Conservation (phyloP, 2,888 invertebrate species). For the Epicampocera succincta region DNA sequence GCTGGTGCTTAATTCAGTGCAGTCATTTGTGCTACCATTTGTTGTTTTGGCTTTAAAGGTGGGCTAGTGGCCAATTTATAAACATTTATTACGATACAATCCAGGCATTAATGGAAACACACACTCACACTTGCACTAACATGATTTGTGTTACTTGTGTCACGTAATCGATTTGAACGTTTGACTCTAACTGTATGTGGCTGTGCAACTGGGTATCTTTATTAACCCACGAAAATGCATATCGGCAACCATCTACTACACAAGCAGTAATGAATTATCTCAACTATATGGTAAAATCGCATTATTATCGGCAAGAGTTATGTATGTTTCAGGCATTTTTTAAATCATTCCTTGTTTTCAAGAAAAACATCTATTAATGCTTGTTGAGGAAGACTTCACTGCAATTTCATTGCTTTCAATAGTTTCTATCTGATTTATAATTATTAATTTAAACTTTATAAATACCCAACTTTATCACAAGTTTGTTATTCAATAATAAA, state of each 20-base stretch:
- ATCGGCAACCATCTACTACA: no score
- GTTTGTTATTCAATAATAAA: background rate
- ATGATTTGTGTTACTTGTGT: constrained; percentile 36
- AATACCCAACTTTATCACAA: constrained; percentile 13
- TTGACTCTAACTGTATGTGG: constrained; percentile 25
- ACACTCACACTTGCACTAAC: background rate
- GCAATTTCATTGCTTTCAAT: background rate
- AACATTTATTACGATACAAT: constrained; percentile 29
- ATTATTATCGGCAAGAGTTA: no score
- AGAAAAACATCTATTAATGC: no score
- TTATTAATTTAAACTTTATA: constrained; percentile 1
- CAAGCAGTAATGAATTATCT: no score
- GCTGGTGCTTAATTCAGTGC: background rate
- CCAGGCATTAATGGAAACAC: background rate
- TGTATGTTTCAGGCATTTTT: no score
- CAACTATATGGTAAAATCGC: no score
- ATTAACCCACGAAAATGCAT: no score
- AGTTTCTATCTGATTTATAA: background rate
- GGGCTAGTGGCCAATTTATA: constrained; percentile 30
- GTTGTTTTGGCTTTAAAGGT: constrained; percentile 21
- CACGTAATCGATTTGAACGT: constrained; percentile 50
- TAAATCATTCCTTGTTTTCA: no score
- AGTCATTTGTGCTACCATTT: background rate
- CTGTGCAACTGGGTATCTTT: background rate
- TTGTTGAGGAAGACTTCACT: no score